Percentiles rank a stretch among this genome's conserved stretches.
Evolutionary conservation across 2,888 invertebrate species (phyloP).

Genomic region (Trachelus stipa): DNA sequence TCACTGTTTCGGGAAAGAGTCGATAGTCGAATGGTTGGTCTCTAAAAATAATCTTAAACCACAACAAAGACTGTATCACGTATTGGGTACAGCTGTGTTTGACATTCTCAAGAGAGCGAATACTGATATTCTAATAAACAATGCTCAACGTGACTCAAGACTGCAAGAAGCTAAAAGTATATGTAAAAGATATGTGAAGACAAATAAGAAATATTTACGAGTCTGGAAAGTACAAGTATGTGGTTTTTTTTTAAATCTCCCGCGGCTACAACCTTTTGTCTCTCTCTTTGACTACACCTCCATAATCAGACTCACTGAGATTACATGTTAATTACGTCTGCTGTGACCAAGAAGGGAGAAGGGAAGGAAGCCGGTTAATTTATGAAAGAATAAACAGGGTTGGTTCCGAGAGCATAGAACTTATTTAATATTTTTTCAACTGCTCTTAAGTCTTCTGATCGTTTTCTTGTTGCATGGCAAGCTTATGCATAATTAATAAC

Average conservation of each 20-base stretch:
- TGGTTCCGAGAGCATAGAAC: neutral
- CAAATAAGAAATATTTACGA: neutral
- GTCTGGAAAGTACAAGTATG: neutral
- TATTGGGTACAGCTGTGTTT: neutral
- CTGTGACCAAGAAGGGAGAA: neutral
- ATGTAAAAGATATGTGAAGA: neutral
- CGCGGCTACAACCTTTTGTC: neutral
- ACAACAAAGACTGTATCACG: neutral
- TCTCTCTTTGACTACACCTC: neutral
- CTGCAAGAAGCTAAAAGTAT: neutral
- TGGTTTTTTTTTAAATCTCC: neutral
- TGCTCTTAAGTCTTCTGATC: neutral
- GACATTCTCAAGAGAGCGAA: neutral
- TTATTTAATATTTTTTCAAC: no score
- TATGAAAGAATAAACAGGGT: neutral
- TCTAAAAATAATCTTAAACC: neutral
- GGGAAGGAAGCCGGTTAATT: neutral
- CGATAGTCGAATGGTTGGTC: neutral
- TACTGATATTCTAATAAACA: neutral
- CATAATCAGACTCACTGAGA: neutral
- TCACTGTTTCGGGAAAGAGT: neutral
- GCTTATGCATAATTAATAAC: no score
- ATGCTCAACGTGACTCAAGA: neutral
- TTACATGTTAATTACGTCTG: neutral
- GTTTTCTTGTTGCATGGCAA: neutral